Evolutionary conservation across 2,888 invertebrate species (phyloP).

Genomic region (Cephus nigrinus): DNA sequence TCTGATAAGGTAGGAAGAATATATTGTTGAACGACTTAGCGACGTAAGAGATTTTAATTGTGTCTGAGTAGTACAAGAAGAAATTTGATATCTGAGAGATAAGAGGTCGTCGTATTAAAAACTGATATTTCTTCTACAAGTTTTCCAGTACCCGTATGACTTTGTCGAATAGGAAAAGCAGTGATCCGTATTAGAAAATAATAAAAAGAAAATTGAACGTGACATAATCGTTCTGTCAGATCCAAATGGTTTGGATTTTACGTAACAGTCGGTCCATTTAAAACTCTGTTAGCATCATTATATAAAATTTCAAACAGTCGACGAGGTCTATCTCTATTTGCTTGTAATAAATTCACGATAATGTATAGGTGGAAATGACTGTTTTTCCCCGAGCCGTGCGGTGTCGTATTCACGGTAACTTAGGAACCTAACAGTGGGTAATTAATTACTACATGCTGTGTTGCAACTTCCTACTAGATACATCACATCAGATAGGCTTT

Average conservation of each 20-base stretch:
- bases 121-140: neutral
- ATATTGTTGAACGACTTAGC: conserved; percentile 1
- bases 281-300: neutral
- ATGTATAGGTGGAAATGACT: neutral
- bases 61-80: neutral
- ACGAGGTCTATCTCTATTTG: neutral
- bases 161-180: neutral
- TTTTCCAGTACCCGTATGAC: neutral
- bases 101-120: neutral
- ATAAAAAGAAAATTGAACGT: neutral
- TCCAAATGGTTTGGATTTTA: neutral
- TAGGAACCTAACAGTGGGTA: neutral
- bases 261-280: neutral
- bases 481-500: neutral
- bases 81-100: neutral
- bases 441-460: neutral
- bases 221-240: neutral
- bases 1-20: conserved; percentile 85
- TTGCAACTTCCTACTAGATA: neutral
- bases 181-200: neutral
- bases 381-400: neutral
- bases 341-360: neutral
- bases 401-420: neutral
- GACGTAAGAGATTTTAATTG: neutral
- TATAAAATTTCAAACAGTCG: neutral